phyloP scores from a whole-genome alignment of 2,113 vertebrate genomes.

The Hippocampus barbouri region DNA sequence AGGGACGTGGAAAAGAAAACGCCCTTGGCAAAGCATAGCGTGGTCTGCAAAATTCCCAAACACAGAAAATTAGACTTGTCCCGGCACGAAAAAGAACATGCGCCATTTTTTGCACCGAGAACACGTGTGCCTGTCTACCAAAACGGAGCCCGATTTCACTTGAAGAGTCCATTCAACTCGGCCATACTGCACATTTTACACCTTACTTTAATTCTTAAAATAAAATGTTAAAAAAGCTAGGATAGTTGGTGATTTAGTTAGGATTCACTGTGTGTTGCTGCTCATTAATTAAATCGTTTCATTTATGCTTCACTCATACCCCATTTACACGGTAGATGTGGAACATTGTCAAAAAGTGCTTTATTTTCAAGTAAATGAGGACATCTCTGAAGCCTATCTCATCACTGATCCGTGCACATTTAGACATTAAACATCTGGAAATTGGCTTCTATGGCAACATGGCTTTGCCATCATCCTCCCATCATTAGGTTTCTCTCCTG shows the following conservation, averaged over 20 bases:
- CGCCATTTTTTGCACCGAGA: no score
- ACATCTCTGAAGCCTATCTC: conserved; percentile 66
- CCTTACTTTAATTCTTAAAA: background rate
- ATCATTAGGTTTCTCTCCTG: conserved; percentile 87
- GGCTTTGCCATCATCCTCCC: conserved; percentile 90
- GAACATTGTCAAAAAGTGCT: conserved; percentile 26
- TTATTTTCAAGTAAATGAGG: conserved; percentile 33
- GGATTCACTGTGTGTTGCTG: conserved; percentile 78
- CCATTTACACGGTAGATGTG: conserved; percentile 25
- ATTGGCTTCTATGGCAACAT: conserved; percentile 80
- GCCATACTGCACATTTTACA: background rate
- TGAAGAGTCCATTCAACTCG: background rate
- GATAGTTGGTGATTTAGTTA: background rate
- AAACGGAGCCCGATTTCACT: no score
- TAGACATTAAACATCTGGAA: conserved; percentile 97
- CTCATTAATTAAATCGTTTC: conserved; percentile 95
- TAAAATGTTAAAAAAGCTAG: no score
- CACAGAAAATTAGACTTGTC: no score
- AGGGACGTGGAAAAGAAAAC: no score
- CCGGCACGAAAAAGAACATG: no score
- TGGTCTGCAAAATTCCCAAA: no score
- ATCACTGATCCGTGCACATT: conserved; percentile 96
- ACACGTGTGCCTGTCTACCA: no score
- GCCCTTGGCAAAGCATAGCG: no score
- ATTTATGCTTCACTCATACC: conserved; percentile 82